phyloP scores from a whole-genome alignment of 2,888 invertebrate genomes.

The Dione juno region DNA sequence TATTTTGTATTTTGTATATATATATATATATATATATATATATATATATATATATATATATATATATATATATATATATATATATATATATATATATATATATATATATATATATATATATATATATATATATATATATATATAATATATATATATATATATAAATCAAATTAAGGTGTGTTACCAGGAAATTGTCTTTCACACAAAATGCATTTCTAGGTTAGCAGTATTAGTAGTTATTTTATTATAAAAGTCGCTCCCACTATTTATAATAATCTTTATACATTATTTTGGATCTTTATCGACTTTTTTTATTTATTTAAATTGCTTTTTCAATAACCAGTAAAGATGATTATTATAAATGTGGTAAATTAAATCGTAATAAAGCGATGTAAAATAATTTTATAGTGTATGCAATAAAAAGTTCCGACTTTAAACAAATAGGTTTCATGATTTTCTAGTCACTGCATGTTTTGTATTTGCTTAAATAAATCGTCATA shows the following conservation, averaged over 20 bases:
- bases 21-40: constrained; percentile 48
- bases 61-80: constrained; percentile 48
- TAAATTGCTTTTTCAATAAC: neutral
- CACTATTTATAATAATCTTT: constrained; percentile 8
- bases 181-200: constrained; percentile 48
- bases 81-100: constrained; percentile 49
- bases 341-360: constrained; percentile 6
- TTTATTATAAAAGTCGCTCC: constrained; percentile 20
- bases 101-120: constrained; percentile 48
- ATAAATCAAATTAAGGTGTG: constrained; percentile 43
- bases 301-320: neutral
- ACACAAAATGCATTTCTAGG: constrained; percentile 49
- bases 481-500: constrained; percentile 78
- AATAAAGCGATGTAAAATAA: constrained; percentile 43
- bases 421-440: constrained; percentile 35
- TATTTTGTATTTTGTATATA: too few species aligned
- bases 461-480: constrained; percentile 76
- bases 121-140: constrained; percentile 48
- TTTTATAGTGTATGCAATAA: constrained; percentile 40
- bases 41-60: constrained; percentile 49
- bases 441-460: constrained; percentile 65
- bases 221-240: constrained; percentile 46
- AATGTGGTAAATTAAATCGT: constrained; percentile 37
- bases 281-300: neutral
- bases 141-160: constrained; percentile 49